A percentile compares a stretch with the other conserved stretches of the same genome.
Evolutionary conservation across 2,888 invertebrate genomes (phyloP).

Genomic region (Biston stratarius): DNA sequence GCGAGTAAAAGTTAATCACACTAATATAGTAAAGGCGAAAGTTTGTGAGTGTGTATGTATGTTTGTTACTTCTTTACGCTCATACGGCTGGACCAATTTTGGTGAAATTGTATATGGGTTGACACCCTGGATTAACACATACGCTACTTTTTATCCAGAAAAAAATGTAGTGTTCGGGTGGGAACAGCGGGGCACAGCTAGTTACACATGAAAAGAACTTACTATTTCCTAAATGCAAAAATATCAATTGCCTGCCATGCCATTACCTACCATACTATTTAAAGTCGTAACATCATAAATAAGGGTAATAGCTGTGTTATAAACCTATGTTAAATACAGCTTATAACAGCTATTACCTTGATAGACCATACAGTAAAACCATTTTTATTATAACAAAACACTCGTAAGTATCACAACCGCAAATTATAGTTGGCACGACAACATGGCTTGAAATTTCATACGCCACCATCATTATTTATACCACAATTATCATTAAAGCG

Average conservation of each 20-base stretch:
- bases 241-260: background rate
- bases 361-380: constrained; percentile 1
- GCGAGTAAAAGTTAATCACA: no score
- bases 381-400: constrained; percentile 12
- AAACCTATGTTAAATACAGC: background rate
- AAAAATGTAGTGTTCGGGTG: no score
- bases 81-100: no score
- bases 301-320: no score
- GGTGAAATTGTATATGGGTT: no score
- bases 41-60: no score
- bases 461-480: constrained; percentile 13
- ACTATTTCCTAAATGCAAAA: background rate
- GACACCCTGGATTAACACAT: no score
- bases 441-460: constrained; percentile 6
- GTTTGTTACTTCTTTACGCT: no score
- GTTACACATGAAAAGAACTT: background rate
- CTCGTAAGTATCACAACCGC: background rate
- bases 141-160: no score
- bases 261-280: constrained; percentile 1
- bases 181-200: no score
- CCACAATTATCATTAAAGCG: constrained; percentile 21
- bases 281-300: background rate
- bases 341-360: background rate
- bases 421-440: constrained; percentile 5
- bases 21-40: no score